Conservation (phyloP, 2,113 vertebrate species). For the Pachyramphus minor region DNA sequence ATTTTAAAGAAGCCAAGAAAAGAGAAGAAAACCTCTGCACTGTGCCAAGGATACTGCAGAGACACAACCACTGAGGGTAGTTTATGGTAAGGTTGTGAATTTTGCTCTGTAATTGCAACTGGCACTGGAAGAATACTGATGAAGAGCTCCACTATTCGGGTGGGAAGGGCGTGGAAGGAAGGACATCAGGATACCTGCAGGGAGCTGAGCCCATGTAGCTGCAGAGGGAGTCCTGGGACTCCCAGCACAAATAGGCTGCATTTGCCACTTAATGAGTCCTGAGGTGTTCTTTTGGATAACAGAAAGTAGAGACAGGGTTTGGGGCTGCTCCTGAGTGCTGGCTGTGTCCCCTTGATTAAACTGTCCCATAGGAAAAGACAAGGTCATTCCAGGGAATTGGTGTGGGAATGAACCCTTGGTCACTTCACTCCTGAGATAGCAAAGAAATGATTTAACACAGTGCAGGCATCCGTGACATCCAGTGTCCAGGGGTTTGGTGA, state of each 20-base stretch:
- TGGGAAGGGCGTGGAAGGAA: background rate
- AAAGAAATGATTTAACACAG: constrained; percentile 7
- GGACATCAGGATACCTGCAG: background rate
- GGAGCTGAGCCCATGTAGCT: background rate
- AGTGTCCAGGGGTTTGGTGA: background rate
- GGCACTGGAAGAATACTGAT: background rate
- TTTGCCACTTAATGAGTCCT: background rate
- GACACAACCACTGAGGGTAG: background rate
- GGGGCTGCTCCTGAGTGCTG: background rate
- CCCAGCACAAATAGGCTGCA: background rate
- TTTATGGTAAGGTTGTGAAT: background rate
- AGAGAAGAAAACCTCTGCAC: background rate
- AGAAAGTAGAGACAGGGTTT: background rate
- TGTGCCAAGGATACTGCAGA: accelerated
- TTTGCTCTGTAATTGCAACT: background rate
- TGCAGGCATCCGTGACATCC: background rate
- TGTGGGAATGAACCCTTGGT: background rate
- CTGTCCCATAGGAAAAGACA: background rate
- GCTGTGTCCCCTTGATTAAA: background rate
- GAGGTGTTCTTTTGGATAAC: background rate
- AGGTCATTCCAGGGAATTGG: background rate
- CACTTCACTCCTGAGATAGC: background rate
- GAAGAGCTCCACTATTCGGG: background rate
- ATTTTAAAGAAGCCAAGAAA: background rate
- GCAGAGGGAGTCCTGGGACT: background rate